Evolutionary conservation across 2,888 invertebrate genomes (phyloP).

Genomic region (Andrena chrysosceles): DNA sequence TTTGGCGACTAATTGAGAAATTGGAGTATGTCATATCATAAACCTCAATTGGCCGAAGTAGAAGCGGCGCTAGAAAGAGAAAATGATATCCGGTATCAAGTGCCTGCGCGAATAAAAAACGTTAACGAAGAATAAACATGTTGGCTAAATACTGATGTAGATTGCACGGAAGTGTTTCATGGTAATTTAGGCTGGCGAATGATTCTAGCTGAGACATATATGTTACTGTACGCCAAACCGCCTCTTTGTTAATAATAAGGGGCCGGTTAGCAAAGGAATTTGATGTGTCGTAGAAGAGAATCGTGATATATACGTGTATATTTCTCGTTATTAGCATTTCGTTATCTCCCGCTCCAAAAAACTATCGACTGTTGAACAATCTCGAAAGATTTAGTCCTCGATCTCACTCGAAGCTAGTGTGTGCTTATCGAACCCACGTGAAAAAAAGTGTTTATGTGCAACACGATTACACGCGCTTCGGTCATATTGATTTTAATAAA

Average conservation of each 20-base stretch:
- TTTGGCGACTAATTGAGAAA: constrained; percentile 45
- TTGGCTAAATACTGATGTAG: constrained; percentile 76
- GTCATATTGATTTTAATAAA: constrained; percentile 15
- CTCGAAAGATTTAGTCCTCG: constrained; percentile 34
- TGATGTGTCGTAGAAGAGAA: constrained; percentile 60
- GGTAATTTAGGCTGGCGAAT: constrained; percentile 54
- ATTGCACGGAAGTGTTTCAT: constrained; percentile 59
- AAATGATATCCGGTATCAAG: constrained; percentile 76
- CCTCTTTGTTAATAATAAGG: constrained; percentile 60
- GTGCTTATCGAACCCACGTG: constrained; percentile 11
- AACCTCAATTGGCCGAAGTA: constrained; percentile 37
- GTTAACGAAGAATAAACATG: constrained; percentile 65
- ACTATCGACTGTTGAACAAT: constrained; percentile 48
- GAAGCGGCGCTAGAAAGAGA: constrained; percentile 48
- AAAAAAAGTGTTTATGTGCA: constrained; percentile 8
- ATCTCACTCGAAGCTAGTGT: constrained; percentile 33
- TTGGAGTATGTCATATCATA: constrained; percentile 47
- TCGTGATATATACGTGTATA: constrained; percentile 71
- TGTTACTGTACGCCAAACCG: constrained; percentile 46
- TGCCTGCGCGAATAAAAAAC: constrained; percentile 79
- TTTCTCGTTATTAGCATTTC: constrained; percentile 70
- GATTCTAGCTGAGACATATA: constrained; percentile 45
- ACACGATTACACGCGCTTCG: constrained; percentile 28
- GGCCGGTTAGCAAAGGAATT: constrained; percentile 41
- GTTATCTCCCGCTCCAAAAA: constrained; percentile 62